Evolutionary conservation across 2,113 vertebrate genomes (phyloP), one percentile per base, ranked within the genome.

Genomic region (Ramphastos sulfuratus): DNA sequence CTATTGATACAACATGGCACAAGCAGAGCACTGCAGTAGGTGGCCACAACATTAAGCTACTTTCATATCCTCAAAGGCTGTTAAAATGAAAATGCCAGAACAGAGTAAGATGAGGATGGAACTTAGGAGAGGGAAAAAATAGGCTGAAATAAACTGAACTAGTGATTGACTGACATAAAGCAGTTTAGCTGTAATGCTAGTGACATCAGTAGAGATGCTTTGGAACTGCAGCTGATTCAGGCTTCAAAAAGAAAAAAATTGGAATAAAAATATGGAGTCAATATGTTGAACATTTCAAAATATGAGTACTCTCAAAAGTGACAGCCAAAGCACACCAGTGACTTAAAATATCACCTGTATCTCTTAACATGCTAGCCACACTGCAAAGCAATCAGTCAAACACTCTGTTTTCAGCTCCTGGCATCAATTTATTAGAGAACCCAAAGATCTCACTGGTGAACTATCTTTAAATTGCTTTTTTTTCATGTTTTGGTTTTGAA

Each of bases 151-250:
- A 30, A 58, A 14, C 4, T 0, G 52, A 82, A 3, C 10, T 39
- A 25, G 30, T 21, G 81, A 16, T 16, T 35, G 72, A 77, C 42
- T 13, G 56, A 64, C 35, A 28, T 1, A 15, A 44, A 77, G 85
- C 55, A 74, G 72, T 37, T 82, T 15, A 4, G 50, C 77, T 67
- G 71, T 54, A 85, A 42, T 72, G 72, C 90, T 90, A 85, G 54
- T 60, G 85, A 91, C 91, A 95, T 75, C 89, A 48, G 39, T 58
- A 78, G 84, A 85, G 82, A 64, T 9, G 74, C 78, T 52, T 60
- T n/a, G 86, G 87, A 87, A 94, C 75, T 92, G 89, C 85, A 93
- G 23, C 5, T 27, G 54, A 20, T 20, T 58, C 52, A 6, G 48
- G 60, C 60, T 72, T 60, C 42, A 15, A 59, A 67, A n/a, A 63